Conservation (phyloP, 1,140 invertebrate species). For the Phocides pigmalion region DNA sequence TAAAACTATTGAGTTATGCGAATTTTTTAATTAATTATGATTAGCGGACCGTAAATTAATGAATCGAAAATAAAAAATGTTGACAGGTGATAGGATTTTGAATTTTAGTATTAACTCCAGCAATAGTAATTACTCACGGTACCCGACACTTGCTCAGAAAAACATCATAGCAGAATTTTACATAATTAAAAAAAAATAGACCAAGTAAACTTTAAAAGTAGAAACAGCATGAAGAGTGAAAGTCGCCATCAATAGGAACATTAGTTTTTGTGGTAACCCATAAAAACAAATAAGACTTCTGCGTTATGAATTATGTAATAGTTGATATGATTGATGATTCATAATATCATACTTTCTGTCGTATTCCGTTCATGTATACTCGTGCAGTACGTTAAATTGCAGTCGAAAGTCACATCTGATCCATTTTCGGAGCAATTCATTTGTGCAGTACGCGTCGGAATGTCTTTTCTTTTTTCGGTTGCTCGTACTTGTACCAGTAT, state of each 20-base stretch:
- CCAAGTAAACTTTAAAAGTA: too few relatives aligned
- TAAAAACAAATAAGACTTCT: not conserved
- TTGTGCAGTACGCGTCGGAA: constrained; percentile 20
- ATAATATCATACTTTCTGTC: not conserved
- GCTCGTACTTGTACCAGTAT: constrained; percentile 9
- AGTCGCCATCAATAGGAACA: not conserved
- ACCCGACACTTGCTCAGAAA: too few relatives aligned
- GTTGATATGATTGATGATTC: not conserved
- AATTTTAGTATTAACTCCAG: too few relatives aligned
- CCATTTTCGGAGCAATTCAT: constrained; percentile 22
- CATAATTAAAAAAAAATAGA: too few relatives aligned
- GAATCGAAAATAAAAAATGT: too few relatives aligned
- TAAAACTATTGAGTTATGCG: not conserved
- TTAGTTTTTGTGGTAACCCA: not conserved
- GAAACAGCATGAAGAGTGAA: not conserved
- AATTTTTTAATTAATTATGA: too few relatives aligned
- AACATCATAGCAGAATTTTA: too few relatives aligned
- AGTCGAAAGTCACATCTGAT: constrained; percentile 23
- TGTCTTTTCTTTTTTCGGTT: constrained; percentile 14
- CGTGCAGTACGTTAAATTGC: constrained; percentile 10
- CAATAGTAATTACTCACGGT: too few relatives aligned
- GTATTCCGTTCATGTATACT: constrained; percentile 2
- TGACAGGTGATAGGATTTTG: too few relatives aligned
- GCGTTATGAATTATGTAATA: not conserved
- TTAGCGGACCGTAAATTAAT: too few relatives aligned